Evolutionary conservation across 2,113 vertebrate genomes (phyloP).

Genomic region (Zosterops pallidus): DNA sequence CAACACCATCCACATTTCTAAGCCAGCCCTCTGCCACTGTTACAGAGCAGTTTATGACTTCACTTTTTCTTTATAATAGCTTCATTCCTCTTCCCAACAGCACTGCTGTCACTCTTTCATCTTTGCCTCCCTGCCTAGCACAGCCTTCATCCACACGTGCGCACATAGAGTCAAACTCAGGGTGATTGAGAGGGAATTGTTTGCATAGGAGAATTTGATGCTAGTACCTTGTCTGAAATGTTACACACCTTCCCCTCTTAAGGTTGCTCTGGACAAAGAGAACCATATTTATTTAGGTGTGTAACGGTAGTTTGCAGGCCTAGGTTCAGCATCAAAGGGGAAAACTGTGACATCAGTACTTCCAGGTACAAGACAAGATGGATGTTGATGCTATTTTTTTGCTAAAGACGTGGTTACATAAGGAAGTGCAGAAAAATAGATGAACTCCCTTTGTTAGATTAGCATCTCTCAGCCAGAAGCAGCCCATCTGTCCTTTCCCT

Average conservation of each 20-base stretch:
- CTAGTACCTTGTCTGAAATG: not conserved
- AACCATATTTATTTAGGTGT: not conserved
- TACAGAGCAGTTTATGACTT: not conserved
- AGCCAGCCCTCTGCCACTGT: not conserved
- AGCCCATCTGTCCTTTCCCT: not conserved
- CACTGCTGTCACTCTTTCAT: not conserved
- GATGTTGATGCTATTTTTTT: not conserved
- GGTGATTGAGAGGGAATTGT: fast-evolving
- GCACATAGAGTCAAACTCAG: not conserved
- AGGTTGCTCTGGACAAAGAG: not conserved
- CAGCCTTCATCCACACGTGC: not conserved
- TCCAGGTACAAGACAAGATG: not conserved
- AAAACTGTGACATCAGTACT: not conserved
- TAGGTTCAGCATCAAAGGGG: not conserved
- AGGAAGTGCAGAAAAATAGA: not conserved
- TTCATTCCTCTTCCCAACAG: not conserved
- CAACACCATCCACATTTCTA: not conserved
- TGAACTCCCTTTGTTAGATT: not conserved
- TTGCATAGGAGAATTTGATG: not conserved
- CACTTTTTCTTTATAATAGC: not conserved
- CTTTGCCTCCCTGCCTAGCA: not conserved
- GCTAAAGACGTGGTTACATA: not conserved
- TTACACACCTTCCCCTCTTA: not conserved
- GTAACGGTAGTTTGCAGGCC: not conserved
- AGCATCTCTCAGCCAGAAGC: not conserved